phyloP scores from a whole-genome alignment of 1,140 invertebrate species.

The Orius laevigatus region DNA sequence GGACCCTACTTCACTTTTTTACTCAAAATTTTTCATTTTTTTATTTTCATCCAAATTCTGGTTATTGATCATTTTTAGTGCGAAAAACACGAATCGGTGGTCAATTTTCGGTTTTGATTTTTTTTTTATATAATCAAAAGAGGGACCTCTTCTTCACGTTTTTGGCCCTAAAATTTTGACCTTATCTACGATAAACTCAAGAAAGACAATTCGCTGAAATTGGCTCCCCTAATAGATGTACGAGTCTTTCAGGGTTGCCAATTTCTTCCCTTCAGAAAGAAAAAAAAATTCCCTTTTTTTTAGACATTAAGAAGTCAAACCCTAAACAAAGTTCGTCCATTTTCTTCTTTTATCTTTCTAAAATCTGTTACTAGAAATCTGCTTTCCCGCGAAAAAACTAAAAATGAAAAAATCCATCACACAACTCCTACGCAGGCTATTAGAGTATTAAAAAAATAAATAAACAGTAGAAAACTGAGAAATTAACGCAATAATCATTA shows the following conservation, averaged over 20 bases:
- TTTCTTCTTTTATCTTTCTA: conserved; percentile 15
- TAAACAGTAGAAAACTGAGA: conserved; percentile 13
- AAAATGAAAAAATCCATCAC: conserved; percentile 7
- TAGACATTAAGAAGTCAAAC: conserved; percentile 1
- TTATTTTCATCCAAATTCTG: too few species aligned
- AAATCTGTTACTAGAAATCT: conserved; percentile 16
- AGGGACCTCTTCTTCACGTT: too few species aligned
- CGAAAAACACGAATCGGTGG: too few species aligned
- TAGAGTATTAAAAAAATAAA: conserved; percentile 15
- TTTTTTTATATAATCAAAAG: too few species aligned
- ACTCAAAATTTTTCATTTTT: too few species aligned
- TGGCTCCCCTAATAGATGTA: too few species aligned
- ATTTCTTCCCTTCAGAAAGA: background rate
- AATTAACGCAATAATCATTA: conserved; percentile 15
- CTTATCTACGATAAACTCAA: too few species aligned
- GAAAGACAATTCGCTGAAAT: too few species aligned
- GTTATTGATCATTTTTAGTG: too few species aligned
- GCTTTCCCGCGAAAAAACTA: conserved; percentile 12
- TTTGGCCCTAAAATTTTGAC: background rate
- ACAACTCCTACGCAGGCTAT: conserved; percentile 17
- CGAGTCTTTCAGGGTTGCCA: background rate
- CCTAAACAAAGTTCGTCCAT: conserved; percentile 13
- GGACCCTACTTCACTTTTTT: too few species aligned
- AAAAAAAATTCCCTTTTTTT: background rate
- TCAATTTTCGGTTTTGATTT: too few species aligned